A percentile compares a stretch with the other conserved stretches of the same genome.
Evolutionary conservation across 2,797 vertebrate genomes (phyloP).

Genomic region (Australoheros facetus): DNA sequence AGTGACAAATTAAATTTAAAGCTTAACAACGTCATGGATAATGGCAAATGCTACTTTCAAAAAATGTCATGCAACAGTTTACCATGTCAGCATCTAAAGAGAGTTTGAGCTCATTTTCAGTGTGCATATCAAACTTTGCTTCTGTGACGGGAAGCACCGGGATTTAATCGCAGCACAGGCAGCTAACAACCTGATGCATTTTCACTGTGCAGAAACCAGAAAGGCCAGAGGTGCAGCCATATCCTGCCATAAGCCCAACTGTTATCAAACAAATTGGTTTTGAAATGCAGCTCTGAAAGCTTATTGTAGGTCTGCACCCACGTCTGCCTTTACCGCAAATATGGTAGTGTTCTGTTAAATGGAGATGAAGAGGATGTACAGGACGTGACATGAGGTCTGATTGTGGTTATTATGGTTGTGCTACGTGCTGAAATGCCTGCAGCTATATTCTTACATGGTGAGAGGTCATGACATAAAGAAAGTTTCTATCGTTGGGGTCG

Average conservation of each 20-base stretch:
- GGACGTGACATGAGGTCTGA: constrained; percentile 22
- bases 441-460: constrained; percentile 86
- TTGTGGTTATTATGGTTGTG: constrained; percentile 9
- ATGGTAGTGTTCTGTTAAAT: constrained; percentile 26
- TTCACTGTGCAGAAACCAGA: background rate
- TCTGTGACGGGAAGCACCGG: constrained; percentile 5
- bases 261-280: constrained; percentile 6
- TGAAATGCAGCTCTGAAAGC: constrained; percentile 2
- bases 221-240: constrained; percentile 18
- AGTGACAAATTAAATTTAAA: background rate
- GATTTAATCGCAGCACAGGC: constrained; percentile 3
- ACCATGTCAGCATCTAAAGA: constrained; percentile 4
- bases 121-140: constrained; percentile 13
- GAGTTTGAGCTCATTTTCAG: constrained; percentile 4
- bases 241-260: constrained; percentile 14
- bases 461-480: constrained; percentile 95
- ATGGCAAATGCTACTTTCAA: background rate
- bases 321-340: constrained; percentile 1
- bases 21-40: background rate
- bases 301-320: background rate
- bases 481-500: constrained; percentile 90
- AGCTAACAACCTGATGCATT: constrained; percentile 14
- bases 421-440: background rate
- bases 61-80: background rate
- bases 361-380: background rate